Conservation (phyloP, 35 echinoderm and acorn worm genomes). For the Anneissia japonica region DNA sequence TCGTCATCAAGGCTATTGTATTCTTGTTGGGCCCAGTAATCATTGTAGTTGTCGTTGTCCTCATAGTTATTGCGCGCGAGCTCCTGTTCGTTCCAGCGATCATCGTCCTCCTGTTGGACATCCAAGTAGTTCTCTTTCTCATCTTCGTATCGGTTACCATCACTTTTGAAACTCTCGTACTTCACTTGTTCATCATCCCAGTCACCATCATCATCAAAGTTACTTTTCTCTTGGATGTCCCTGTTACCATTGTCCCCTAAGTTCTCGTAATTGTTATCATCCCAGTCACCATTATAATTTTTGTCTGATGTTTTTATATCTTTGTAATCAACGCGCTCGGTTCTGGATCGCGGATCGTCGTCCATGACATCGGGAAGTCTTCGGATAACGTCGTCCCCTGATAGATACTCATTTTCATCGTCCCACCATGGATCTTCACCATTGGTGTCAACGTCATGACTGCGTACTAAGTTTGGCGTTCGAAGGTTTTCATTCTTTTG, state of each 20-base stretch:
- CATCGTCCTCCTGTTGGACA: too few species aligned
- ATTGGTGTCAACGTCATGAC: background rate
- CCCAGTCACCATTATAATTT: too few species aligned
- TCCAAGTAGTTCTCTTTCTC: too few species aligned
- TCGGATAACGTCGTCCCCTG: background rate
- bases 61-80: too few species aligned
- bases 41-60: too few species aligned
- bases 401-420: background rate
- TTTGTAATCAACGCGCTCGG: background rate
- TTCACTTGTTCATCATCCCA: background rate
- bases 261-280: background rate
- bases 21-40: too few species aligned
- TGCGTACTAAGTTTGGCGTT: background rate
- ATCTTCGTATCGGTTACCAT: too few species aligned
- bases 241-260: background rate
- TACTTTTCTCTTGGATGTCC: background rate
- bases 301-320: too few species aligned
- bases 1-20: too few species aligned
- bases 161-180: too few species aligned
- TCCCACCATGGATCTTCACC: background rate
- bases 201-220: background rate
- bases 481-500: background rate
- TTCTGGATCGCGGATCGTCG: background rate
- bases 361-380: background rate
- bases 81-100: too few species aligned